These are phyloP conservation scores for Chironomus tentans DNA, from an alignment of 2,888 invertebrate species.

Conservation along the genomic window DNA sequence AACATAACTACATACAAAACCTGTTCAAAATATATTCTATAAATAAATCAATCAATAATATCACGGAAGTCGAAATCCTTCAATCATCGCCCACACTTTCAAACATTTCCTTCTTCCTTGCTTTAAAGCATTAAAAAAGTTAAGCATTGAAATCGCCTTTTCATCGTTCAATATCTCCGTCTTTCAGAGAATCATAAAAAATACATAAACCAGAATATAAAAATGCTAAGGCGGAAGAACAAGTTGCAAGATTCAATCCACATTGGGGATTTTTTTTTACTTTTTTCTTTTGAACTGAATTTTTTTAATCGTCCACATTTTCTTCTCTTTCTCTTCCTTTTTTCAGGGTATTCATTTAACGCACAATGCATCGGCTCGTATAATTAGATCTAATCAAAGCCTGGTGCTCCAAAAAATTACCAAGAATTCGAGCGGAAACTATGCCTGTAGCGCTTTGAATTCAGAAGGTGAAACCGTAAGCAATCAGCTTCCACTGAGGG, in stretches of 20 bases:
- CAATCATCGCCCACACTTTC: neutral
- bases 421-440: constrained; percentile 65
- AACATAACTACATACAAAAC: too few relatives aligned
- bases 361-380: constrained; percentile 69
- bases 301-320: constrained; percentile 11
- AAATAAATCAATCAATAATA: too few relatives aligned
- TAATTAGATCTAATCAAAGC: constrained; percentile 78
- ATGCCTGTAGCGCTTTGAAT: constrained; percentile 73
- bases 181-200: neutral
- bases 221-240: neutral
- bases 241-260: neutral
- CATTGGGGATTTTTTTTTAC: neutral
- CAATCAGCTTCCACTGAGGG: constrained; percentile 65
- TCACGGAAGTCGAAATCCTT: neutral
- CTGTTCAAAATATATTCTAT: too few relatives aligned
- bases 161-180: neutral
- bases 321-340: neutral
- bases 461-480: constrained; percentile 70
- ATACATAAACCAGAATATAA: neutral
- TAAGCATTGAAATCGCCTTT: neutral
- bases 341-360: constrained; percentile 58
- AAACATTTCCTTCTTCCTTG: neutral
- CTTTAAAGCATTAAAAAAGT: neutral
- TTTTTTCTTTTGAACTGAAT: too few relatives aligned
- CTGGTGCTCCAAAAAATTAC: constrained; percentile 76